Percentiles rank a stretch among this genome's conserved stretches.
Evolutionary conservation across 2,888 invertebrate genomes (phyloP).

Genomic region (Drosophila prostipennis): DNA sequence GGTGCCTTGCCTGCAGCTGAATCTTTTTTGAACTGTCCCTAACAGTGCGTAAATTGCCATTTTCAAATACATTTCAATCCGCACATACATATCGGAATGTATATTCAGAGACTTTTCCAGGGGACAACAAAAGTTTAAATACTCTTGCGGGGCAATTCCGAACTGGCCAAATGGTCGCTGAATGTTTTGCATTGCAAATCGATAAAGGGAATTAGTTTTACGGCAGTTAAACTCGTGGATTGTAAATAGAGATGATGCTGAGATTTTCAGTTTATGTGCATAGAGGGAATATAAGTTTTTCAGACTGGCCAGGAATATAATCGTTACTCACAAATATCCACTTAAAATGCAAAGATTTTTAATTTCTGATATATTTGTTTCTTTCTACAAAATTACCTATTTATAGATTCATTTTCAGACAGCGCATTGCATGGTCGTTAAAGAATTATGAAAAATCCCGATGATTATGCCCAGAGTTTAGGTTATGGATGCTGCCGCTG

Average conservation of each 20-base stretch:
- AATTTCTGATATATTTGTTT: neutral
- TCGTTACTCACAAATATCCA: too few relatives aligned
- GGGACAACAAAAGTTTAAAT: conserved; percentile 43
- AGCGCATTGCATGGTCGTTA: conserved; percentile 12
- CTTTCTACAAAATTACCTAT: neutral
- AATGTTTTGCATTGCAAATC: conserved; percentile 29
- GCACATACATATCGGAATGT: conserved; percentile 16
- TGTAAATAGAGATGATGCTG: conserved; percentile 15
- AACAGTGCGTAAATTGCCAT: conserved; percentile 78
- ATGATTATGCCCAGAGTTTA: conserved; percentile 10
- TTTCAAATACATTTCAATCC: conserved; percentile 76
- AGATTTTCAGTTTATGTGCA: neutral
- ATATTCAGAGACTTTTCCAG: conserved; percentile 19
- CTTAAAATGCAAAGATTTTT: too few relatives aligned
- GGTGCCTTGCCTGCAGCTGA: conserved; percentile 67
- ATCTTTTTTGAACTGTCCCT: conserved; percentile 57
- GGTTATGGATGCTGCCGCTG: conserved; percentile 15
- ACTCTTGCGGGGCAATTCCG: conserved; percentile 36
- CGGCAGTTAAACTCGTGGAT: conserved; percentile 10
- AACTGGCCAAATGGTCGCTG: conserved; percentile 17
- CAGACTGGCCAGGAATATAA: too few relatives aligned
- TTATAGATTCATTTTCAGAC: neutral
- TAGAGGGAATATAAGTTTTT: neutral
- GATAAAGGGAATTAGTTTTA: conserved; percentile 24
- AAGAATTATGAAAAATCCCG: conserved; percentile 11